Evolutionary conservation across 2,888 invertebrate species (phyloP), one percentile per base, ranked within the genome.

Genomic region (Argyresthia goedartella): DNA sequence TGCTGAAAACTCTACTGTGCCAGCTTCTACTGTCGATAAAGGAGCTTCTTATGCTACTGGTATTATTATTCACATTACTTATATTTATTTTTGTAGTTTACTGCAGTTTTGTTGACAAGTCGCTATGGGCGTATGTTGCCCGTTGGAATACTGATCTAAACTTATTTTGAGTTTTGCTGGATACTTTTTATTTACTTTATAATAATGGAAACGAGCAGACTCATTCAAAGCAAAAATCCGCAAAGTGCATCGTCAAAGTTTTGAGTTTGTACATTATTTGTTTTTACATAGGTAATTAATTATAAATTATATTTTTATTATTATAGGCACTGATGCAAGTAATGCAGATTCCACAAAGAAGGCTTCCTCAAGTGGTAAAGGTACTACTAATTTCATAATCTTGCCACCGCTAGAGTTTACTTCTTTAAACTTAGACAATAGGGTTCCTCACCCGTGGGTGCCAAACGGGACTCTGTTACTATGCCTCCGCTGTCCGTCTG

Each of bases 331-430:
- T 35, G 14, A 13, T 49, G 15, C 62, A 50, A 65, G 53, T 58
- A 75, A 80, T 36, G 76, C 81, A 52, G 82, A 68, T 53, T 74
- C 78, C 56, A 81, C 82, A 53, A 86, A 86, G 59, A 76, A 76
- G 62, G 77, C 81, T 35, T 76, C 84, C 57, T 76, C 76, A 14
- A 16, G 65, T 78, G 84, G 53, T 73, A 15, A 50, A 57, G 60
- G 56, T 57, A 61, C 56, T 50, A n/a, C n/a, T n/a, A n/a, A n/a
- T n/a, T n/a, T n/a, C n/a, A n/a, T n/a, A n/a, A n/a, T n/a, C n/a
- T 55, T 53, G 59, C 55, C 34, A 52, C 53, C 16, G 41, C 51
- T 4, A 48, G 49, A 54, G 54, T 50, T 51, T 44, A 13, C 14
- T 48, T 34, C 13, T 35, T n/a, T n/a, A n/a, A n/a, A n/a, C n/a